Conservation (phyloP, 1,140 invertebrate genomes). For the Drosophila nigrodunni region DNA sequence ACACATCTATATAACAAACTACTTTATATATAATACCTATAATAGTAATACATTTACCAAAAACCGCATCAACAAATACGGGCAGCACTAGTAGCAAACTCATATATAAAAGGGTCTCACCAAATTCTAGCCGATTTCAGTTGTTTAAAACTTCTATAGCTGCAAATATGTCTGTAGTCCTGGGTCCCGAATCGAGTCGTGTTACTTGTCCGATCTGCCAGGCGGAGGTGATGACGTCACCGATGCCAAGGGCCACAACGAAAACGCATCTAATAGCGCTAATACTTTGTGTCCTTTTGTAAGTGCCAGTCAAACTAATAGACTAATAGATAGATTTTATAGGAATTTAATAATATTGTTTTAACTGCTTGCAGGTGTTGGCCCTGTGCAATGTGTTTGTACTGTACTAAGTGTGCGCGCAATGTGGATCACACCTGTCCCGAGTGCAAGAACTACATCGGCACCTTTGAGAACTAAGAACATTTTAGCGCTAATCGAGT, state of each 20-base stretch:
- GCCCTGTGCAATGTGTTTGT: not conserved
- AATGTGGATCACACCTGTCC: slow-evolving; percentile 15
- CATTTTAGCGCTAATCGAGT: too few species aligned
- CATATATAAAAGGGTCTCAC: not conserved
- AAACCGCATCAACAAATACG: too few species aligned
- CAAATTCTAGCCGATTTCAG: not conserved
- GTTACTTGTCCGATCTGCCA: slow-evolving; percentile 11
- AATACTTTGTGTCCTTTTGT: slow-evolving; percentile 8
- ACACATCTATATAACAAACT: too few species aligned
- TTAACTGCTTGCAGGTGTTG: not conserved
- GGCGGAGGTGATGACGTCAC: not conserved
- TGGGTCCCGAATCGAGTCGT: slow-evolving; percentile 2
- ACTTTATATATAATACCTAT: too few species aligned
- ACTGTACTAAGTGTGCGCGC: slow-evolving; percentile 4
- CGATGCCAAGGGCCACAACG: not conserved
- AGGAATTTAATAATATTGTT: not conserved
- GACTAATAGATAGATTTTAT: too few species aligned
- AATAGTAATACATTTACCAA: too few species aligned
- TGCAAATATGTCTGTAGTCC: not conserved
- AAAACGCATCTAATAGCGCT: slow-evolving; percentile 23
- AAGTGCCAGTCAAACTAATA: not conserved
- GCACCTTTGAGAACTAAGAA: slow-evolving; percentile 5
- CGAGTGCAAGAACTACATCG: slow-evolving; percentile 21
- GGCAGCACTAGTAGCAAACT: too few species aligned
- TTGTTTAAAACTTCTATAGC: not conserved